Base-by-base conservation (phyloP, 2,888 invertebrate genomes). In the Anorthoa munda region DNA sequence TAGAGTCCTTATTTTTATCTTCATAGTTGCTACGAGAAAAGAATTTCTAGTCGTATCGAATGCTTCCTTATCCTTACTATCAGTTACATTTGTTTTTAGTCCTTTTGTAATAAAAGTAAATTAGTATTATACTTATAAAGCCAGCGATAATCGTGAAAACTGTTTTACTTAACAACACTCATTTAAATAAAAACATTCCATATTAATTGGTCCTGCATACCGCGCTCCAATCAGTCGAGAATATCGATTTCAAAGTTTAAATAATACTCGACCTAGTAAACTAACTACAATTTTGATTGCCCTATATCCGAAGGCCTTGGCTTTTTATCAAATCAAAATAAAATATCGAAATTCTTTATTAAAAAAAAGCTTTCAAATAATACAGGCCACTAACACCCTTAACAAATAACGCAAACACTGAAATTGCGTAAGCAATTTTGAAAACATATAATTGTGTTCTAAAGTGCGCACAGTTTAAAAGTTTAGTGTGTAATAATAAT, bases 1-100 rank as follows among this genome's bases (percentile, higher is more conserved):
- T 85, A 87, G 85, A 86, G 84, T 90, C 90, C 90, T 92, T 89
- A 86, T 88, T 89, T 86, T 86, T 79, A 61, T 75, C 39, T 64
- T 55, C 61, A 55, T 71, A 69, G 50, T 78, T 76, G 39, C 45
- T 70, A 45, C 26, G 55, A 65, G n/a, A 58, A 66, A 31, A 50
- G 12, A 53, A 77, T 39, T 48, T 26, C 39, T 53, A 17, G 13
- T 18, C n/a, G 15, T 50, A 53, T 66, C 66, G 4, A 60, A 21
- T 53, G 9, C 26, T 67, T 66, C 21, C 55, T 46, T 70, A 53
- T 50, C 15, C 31, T 39, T 15, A 60, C 56, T 53, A 45, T 9
- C n/a, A 48, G 23, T 2, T 50, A 31, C 1, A 23, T 76, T 51
- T 18, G 12, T 66, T 77, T 17, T 39, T 2, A n/a, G 23, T 45